phyloP scores from a whole-genome alignment of 1,140 invertebrate genomes.

The Palaemon carinicauda region DNA sequence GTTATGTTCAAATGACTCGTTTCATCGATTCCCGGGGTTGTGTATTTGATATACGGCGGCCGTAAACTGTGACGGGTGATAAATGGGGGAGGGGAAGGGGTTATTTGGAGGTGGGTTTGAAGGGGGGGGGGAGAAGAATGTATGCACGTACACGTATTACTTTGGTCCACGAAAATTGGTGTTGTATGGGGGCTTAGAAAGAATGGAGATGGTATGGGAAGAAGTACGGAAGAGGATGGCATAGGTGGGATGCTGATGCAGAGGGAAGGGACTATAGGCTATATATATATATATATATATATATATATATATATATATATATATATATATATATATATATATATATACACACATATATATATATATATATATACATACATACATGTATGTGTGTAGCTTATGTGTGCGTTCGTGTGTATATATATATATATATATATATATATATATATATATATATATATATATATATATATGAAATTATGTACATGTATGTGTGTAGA shows the following conservation, averaged over 20 bases:
- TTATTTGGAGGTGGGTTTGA: no score
- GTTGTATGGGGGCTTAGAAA: background rate
- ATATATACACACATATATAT: no score
- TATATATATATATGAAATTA: no score
- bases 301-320: no score
- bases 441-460: no score
- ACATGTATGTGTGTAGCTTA: no score
- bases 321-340: no score
- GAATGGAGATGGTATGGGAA: background rate
- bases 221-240: background rate
- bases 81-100: slow-evolving; percentile 1
- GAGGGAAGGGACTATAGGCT: background rate
- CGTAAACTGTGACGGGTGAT: slow-evolving; percentile 57
- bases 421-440: no score
- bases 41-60: slow-evolving; percentile 57
- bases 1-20: slow-evolving; percentile 34
- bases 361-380: no score
- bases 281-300: background rate
- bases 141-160: slow-evolving; percentile 59
- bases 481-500: no score
- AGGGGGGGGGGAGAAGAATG: background rate
- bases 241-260: background rate
- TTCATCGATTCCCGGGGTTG: slow-evolving; percentile 28
- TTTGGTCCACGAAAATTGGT: background rate
- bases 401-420: no score